phyloP scores from a whole-genome alignment of 2,113 vertebrate genomes.

The Ageneiosus marmoratus region DNA sequence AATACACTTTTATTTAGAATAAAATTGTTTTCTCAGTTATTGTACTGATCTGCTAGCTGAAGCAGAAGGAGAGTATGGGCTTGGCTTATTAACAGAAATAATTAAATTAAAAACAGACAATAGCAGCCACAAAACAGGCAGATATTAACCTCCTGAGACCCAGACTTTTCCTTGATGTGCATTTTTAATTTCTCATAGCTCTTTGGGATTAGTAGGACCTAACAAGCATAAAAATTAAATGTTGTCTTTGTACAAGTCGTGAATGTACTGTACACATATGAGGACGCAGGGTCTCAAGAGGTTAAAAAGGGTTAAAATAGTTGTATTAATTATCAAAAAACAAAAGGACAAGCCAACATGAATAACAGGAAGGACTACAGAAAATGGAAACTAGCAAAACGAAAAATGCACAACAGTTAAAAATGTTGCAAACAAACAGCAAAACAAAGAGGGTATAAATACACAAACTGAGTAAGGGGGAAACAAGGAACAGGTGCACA shows the following conservation, averaged over 20 bases:
- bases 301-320: background rate
- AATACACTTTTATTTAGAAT: no score
- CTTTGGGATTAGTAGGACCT: no score
- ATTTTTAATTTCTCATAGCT: no score
- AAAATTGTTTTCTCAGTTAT: background rate
- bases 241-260: no score
- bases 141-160: no score
- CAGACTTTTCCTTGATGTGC: no score
- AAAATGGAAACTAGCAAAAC: background rate
- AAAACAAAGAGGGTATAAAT: background rate
- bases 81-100: background rate
- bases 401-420: background rate
- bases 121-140: background rate
- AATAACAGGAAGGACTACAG: background rate
- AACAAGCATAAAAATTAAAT: no score
- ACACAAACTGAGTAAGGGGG: background rate
- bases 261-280: no score
- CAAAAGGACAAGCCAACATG: background rate
- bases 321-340: background rate
- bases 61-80: background rate
- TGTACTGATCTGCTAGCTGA: background rate
- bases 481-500: slow-evolving; percentile 6
- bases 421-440: background rate
- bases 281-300: no score
- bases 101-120: background rate